phyloP scores from a whole-genome alignment of 2,888 invertebrate genomes.

The Nemapogon koenigi region DNA sequence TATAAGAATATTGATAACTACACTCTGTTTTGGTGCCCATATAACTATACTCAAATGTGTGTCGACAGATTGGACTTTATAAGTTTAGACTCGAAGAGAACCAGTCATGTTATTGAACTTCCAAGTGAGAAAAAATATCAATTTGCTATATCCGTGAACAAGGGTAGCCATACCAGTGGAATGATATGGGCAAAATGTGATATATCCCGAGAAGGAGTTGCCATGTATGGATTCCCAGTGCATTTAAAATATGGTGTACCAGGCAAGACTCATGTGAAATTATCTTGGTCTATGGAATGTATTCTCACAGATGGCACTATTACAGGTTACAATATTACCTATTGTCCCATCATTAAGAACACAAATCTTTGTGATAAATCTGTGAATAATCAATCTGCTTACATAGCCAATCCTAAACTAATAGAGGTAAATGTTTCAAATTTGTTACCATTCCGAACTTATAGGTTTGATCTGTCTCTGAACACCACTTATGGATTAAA shows the following conservation, averaged over 20 bases:
- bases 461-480: conserved; percentile 73
- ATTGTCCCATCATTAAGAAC: conserved; percentile 69
- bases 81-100: conserved; percentile 33
- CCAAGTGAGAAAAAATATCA: conserved; percentile 68
- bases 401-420: conserved; percentile 46
- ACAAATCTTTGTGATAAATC: conserved; percentile 62
- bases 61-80: conserved; percentile 55
- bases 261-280: conserved; percentile 39
- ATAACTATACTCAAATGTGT: conserved; percentile 57
- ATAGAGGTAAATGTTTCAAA: conserved; percentile 64
- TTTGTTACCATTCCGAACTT: conserved; percentile 77
- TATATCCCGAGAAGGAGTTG: conserved; percentile 47
- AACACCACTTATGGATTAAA: conserved; percentile 45
- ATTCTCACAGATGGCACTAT: conserved; percentile 74
- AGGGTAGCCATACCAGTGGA: conserved; percentile 73
- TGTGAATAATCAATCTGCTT: conserved; percentile 35
- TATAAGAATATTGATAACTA: conserved; percentile 64
- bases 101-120: conserved; percentile 66
- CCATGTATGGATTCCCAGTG: conserved; percentile 62
- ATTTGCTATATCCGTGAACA: conserved; percentile 85
- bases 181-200: conserved; percentile 85
- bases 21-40: conserved; percentile 81
- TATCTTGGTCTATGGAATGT: conserved; percentile 77
- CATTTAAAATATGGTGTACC: conserved; percentile 37
- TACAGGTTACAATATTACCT: conserved; percentile 76